Conservation (phyloP, 2,797 vertebrate species). For the Pangasius macronema region DNA sequence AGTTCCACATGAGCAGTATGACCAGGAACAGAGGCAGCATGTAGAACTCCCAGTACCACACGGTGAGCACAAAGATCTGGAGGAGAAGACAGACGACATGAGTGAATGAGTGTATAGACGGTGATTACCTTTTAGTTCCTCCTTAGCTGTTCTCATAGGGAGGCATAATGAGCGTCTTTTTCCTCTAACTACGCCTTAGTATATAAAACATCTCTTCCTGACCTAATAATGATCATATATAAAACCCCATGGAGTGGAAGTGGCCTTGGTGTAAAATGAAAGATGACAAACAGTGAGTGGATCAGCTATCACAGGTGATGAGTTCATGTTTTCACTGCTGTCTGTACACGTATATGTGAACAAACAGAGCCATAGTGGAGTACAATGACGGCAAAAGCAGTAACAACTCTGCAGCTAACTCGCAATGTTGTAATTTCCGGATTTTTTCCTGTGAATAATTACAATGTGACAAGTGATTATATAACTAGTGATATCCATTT, state of each 20-base stretch:
- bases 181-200: not conserved
- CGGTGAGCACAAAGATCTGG: slow-evolving; percentile 87
- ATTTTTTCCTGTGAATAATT: slow-evolving; percentile 4
- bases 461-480: slow-evolving; percentile 19
- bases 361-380: slow-evolving; percentile 42
- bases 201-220: not conserved
- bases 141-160: not conserved
- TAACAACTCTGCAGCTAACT: not conserved
- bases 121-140: not conserved
- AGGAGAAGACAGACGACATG: slow-evolving; percentile 48
- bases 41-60: slow-evolving; percentile 93
- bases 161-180: not conserved
- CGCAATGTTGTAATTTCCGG: not conserved
- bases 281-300: slow-evolving; percentile 23
- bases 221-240: not conserved
- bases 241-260: not conserved
- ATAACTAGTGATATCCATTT: not conserved
- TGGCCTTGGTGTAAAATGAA: slow-evolving; percentile 20
- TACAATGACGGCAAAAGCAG: not conserved
- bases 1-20: slow-evolving; percentile 88
- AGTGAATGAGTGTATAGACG: not conserved
- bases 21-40: slow-evolving; percentile 90
- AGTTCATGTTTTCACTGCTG: slow-evolving; percentile 34
- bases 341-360: slow-evolving; percentile 12
- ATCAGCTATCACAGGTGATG: slow-evolving; percentile 14